A percentile compares a stretch with the other conserved stretches of the same genome.
phyloP scores from a whole-genome alignment of 2,113 vertebrate species.

The Sciurus niger region DNA sequence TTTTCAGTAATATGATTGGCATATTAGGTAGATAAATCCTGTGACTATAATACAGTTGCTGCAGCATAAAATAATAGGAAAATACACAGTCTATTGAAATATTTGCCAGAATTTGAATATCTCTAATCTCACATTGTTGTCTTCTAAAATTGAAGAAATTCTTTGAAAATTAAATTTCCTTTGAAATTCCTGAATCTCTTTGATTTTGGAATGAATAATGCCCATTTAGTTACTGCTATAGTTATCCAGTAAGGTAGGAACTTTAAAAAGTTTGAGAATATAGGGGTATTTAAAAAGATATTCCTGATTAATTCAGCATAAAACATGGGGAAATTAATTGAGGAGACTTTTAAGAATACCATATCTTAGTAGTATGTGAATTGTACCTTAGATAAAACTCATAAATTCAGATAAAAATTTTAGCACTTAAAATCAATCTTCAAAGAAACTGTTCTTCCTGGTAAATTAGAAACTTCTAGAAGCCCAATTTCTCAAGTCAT shows the following conservation, averaged over 20 bases:
- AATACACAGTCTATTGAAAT: not conserved
- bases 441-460: not conserved
- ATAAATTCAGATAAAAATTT: constrained; percentile 6
- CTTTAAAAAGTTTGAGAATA: not conserved
- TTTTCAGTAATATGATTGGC: not conserved
- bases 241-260: not conserved
- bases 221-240: not conserved
- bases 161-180: not conserved
- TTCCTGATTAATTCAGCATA: not conserved
- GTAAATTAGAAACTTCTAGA: not conserved
- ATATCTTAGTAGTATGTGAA: not conserved
- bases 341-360: not conserved
- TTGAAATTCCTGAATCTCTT: not conserved
- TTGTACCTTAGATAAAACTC: not conserved
- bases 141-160: not conserved
- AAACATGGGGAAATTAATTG: not conserved
- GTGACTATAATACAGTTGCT: not conserved
- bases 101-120: not conserved
- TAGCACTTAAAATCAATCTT: not conserved
- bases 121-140: not conserved
- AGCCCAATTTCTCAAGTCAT: not conserved
- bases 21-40: not conserved
- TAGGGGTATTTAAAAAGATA: not conserved
- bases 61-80: not conserved
- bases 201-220: not conserved